phyloP scores from a whole-genome alignment of 2,797 vertebrate species.

The Sciurus vulgaris region DNA sequence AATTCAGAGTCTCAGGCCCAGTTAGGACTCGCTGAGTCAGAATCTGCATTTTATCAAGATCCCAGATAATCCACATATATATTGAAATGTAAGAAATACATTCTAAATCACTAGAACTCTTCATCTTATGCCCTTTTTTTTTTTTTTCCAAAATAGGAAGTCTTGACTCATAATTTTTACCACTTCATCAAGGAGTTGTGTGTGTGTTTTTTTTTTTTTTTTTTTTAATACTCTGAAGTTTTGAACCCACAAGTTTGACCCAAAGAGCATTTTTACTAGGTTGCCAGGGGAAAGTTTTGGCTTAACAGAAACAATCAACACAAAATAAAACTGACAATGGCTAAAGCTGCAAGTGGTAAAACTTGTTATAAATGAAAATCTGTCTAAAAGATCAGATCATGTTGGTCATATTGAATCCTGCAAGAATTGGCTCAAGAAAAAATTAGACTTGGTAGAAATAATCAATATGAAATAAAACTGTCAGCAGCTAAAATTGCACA shows the following conservation, averaged over 20 bases:
- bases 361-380: slow-evolving; percentile 55
- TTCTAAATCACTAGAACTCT: not conserved
- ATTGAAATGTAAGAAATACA: not conserved
- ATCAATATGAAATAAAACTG: slow-evolving; percentile 76
- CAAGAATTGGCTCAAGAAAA: slow-evolving; percentile 56
- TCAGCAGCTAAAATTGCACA: slow-evolving; percentile 69
- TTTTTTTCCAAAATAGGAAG: slow-evolving; percentile 29
- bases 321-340: slow-evolving; percentile 60
- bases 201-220: not conserved
- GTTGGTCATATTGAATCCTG: not conserved
- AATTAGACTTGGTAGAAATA: slow-evolving; percentile 56
- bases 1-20: not conserved
- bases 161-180: slow-evolving; percentile 40
- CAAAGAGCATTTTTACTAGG: slow-evolving; percentile 45
- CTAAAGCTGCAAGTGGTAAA: slow-evolving; percentile 49
- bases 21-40: not conserved
- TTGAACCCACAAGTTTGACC: slow-evolving; percentile 43
- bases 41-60: not conserved
- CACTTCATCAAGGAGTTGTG: not conserved
- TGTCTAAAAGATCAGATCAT: slow-evolving; percentile 3
- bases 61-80: not conserved
- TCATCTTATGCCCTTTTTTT: not conserved
- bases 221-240: slow-evolving; percentile 2
- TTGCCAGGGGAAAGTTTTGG: slow-evolving; percentile 56
- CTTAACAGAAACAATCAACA: slow-evolving; percentile 57